phyloP scores from a whole-genome alignment of 2,797 vertebrate species.

The Leptatherina wallacei region DNA sequence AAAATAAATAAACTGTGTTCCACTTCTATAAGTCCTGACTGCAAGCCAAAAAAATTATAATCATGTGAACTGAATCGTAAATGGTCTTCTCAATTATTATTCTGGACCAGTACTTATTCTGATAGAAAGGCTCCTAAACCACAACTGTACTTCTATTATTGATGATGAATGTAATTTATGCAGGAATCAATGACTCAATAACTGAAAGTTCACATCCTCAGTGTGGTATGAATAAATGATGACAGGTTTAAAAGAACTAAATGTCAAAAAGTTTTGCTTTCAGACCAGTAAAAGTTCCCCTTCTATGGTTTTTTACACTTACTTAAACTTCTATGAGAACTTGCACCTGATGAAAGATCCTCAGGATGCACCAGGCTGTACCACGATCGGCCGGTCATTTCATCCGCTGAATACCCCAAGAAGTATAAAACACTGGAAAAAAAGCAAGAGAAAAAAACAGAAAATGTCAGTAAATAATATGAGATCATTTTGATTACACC shows the following conservation, averaged over 20 bases:
- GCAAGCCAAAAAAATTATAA: not conserved
- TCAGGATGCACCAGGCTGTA: slow-evolving; percentile 89
- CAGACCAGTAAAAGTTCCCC: not conserved
- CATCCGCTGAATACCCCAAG: slow-evolving; percentile 82
- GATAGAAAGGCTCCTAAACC: not conserved
- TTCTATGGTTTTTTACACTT: slow-evolving; percentile 62
- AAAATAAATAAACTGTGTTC: not conserved
- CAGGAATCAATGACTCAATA: slow-evolving; percentile 2
- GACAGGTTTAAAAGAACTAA: not conserved
- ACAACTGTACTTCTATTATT: not conserved
- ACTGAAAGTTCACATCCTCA: not conserved
- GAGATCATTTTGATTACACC: rapidly evolving
- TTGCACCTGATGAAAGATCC: slow-evolving; percentile 73
- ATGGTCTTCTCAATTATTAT: not conserved
- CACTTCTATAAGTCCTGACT: not conserved
- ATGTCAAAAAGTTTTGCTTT: not conserved
- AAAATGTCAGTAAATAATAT: not conserved
- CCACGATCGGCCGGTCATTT: slow-evolving; percentile 86
- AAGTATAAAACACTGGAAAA: slow-evolving; percentile 79
- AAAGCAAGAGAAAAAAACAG: not conserved
- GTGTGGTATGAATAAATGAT: not conserved
- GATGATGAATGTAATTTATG: not conserved
- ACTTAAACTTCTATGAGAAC: slow-evolving; percentile 83
- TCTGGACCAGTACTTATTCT: not conserved
- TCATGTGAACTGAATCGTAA: not conserved